Percentiles rank a stretch among this genome's conserved stretches.
These are phyloP conservation scores for Pteropus rufus DNA, from an alignment of 2,797 vertebrate species.

Conservation along the genomic window DNA sequence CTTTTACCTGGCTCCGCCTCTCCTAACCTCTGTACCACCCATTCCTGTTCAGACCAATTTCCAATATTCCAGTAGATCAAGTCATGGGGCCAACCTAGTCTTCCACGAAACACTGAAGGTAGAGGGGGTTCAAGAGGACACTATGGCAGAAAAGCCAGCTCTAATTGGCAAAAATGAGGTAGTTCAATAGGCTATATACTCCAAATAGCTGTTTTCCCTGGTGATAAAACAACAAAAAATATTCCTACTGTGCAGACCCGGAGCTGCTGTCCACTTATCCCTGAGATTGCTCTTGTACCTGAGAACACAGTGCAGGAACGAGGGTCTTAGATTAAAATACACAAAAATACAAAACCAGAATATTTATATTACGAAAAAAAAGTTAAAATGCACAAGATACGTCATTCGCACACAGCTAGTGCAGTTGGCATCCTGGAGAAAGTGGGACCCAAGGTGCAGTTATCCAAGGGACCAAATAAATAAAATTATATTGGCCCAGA, in stretches of 20 bases:
- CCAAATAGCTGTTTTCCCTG: conserved; percentile 74
- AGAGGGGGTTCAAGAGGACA: conserved; percentile 63
- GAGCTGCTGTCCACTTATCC: conserved; percentile 81
- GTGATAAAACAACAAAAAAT: conserved; percentile 66
- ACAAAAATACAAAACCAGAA: conserved; percentile 86
- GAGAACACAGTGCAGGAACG: conserved; percentile 87
- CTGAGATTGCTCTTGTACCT: conserved; percentile 88
- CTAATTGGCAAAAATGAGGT: conserved; percentile 68
- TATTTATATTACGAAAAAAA: conserved; percentile 82
- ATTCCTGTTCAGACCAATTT: conserved; percentile 16
- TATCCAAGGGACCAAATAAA: conserved; percentile 78
- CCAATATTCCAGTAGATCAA: not conserved
- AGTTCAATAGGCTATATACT: conserved; percentile 72
- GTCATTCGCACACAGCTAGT: conserved; percentile 85
- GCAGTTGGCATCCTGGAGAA: conserved; percentile 68
- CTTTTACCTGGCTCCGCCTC: not conserved
- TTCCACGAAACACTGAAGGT: not conserved
- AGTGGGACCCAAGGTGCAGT: conserved; percentile 67
- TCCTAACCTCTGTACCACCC: not conserved
- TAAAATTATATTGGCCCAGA: conserved; percentile 78
- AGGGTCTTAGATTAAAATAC: conserved; percentile 82
- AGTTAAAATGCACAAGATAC: conserved; percentile 83
- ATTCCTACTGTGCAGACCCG: conserved; percentile 76
- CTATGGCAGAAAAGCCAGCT: conserved; percentile 48
- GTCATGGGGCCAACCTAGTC: not conserved